These are phyloP conservation scores for Lacerta agilis DNA, from an alignment of 2,797 vertebrate species.

Conservation along the genomic window DNA sequence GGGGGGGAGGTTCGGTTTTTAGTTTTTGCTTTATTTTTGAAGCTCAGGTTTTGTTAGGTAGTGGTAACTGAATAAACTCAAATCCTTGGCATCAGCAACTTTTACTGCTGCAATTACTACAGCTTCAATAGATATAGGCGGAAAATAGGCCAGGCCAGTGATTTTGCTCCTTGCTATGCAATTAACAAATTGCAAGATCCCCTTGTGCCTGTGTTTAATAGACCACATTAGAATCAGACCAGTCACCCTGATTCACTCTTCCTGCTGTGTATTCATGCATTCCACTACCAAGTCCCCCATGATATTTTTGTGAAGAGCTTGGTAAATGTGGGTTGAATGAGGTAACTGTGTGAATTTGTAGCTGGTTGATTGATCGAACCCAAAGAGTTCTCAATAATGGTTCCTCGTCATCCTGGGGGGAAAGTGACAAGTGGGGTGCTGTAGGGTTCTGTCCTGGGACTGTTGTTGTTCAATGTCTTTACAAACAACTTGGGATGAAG, in stretches of 20 bases:
- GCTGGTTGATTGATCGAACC: background rate
- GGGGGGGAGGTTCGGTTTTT: slow-evolving; percentile 36
- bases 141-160: slow-evolving; percentile 31
- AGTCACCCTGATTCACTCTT: background rate
- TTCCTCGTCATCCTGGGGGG: too few species aligned
- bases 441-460: too few species aligned
- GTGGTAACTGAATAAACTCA: slow-evolving; percentile 44
- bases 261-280: background rate
- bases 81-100: slow-evolving; percentile 41
- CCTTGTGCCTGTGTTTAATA: background rate
- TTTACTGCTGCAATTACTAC: slow-evolving; percentile 60
- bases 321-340: too few species aligned
- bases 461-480: too few species aligned
- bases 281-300: background rate
- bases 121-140: slow-evolving; percentile 46
- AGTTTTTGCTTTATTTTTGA: slow-evolving; percentile 36
- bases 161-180: slow-evolving; percentile 42
- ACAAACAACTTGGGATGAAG: too few species aligned
- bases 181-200: slow-evolving; percentile 45
- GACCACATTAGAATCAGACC: background rate
- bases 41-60: slow-evolving; percentile 45
- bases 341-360: background rate
- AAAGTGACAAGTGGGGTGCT: too few species aligned
- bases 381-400: too few species aligned
- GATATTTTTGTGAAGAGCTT: too few species aligned